These are phyloP conservation scores for Bothrops jararaca DNA, from an alignment of 2,113 vertebrate species.

Conservation along the genomic window DNA sequence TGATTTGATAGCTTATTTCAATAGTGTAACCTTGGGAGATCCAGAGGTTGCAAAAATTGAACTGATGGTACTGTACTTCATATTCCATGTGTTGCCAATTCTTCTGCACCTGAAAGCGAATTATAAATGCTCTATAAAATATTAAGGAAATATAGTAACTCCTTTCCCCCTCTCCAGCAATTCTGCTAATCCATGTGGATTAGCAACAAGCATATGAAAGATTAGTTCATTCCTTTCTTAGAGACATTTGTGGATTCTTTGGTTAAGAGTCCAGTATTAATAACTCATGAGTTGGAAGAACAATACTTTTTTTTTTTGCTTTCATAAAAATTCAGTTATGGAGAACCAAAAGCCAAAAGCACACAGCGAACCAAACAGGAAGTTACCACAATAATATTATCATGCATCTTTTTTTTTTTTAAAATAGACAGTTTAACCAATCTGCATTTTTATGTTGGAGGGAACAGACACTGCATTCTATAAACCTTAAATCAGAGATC, in stretches of 20 bases:
- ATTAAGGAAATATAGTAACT: background rate
- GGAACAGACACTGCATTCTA: background rate
- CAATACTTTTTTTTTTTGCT: background rate
- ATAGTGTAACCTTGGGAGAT: background rate
- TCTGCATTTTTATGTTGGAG: background rate
- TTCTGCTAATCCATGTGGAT: background rate
- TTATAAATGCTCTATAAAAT: background rate
- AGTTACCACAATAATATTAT: background rate
- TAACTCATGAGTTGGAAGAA: background rate
- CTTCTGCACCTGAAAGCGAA: background rate
- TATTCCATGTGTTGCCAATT: background rate
- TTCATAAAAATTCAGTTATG: background rate
- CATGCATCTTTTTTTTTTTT: no score
- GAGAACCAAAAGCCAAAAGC: background rate
- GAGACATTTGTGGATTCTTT: background rate
- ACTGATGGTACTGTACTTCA: background rate
- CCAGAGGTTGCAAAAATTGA: background rate
- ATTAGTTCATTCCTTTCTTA: background rate
- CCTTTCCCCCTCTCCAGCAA: background rate
- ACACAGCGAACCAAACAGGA: no score
- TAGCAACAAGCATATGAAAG: background rate
- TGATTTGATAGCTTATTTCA: background rate
- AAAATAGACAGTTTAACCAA: background rate
- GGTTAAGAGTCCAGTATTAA: background rate
- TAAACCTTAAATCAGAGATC: background rate